phyloP scores from a whole-genome alignment of 2,888 invertebrate genomes.

The Pollenia amentaria region DNA sequence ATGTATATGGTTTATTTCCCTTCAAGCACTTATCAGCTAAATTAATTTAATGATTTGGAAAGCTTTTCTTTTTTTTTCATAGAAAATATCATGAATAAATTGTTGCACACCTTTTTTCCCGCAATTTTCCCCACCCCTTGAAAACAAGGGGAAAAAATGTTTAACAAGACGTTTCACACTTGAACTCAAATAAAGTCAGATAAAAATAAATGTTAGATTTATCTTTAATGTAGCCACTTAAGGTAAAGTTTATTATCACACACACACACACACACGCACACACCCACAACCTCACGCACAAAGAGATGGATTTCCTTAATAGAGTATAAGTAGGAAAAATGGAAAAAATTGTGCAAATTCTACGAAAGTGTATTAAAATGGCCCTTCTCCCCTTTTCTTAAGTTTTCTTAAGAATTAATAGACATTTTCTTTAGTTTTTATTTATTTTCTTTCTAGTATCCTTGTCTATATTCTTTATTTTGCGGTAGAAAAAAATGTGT shows the following conservation, averaged over 20 bases:
- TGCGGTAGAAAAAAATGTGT: slow-evolving; percentile 17
- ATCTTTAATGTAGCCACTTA: slow-evolving; percentile 74
- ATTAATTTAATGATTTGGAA: slow-evolving; percentile 71
- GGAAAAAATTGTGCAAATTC: slow-evolving; percentile 11
- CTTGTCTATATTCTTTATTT: slow-evolving; percentile 3
- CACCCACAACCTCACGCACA: background rate
- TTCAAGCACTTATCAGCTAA: slow-evolving; percentile 28
- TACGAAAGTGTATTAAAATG: slow-evolving; percentile 29
- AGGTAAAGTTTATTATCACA: slow-evolving; percentile 71
- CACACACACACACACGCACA: background rate
- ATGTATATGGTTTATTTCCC: slow-evolving; percentile 17
- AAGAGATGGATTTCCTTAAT: slow-evolving; percentile 64
- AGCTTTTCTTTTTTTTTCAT: slow-evolving; percentile 34
- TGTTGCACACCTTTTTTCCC: slow-evolving; percentile 42
- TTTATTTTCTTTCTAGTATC: slow-evolving; percentile 46
- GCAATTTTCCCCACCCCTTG: background rate
- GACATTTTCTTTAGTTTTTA: slow-evolving; percentile 45
- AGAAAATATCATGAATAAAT: slow-evolving; percentile 65
- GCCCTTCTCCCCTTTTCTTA: slow-evolving; percentile 34
- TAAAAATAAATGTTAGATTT: slow-evolving; percentile 72
- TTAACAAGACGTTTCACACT: slow-evolving; percentile 74
- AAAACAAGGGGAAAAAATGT: slow-evolving; percentile 43
- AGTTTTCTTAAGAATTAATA: slow-evolving; percentile 54
- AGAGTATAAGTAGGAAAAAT: slow-evolving; percentile 11
- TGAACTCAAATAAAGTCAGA: slow-evolving; percentile 69